Evolutionary conservation across 2,113 vertebrate genomes (phyloP).

Genomic region (Oryzias celebensis): DNA sequence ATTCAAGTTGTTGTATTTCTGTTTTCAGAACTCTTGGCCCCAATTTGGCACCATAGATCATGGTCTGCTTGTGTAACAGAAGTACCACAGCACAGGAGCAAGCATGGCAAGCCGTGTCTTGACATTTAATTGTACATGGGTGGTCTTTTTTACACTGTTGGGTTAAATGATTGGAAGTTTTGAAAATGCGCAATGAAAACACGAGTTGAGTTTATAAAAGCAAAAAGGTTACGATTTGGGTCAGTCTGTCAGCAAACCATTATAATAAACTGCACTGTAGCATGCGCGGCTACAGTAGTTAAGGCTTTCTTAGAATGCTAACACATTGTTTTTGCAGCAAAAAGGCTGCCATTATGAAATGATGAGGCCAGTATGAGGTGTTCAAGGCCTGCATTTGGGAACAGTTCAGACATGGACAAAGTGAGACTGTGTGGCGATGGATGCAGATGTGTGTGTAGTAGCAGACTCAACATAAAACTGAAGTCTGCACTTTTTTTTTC

Average conservation of each 20-base stretch:
- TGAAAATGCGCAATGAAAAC: constrained; percentile 41
- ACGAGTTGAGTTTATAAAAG: constrained; percentile 36
- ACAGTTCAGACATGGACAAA: constrained; percentile 13
- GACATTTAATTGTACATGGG: constrained; percentile 66
- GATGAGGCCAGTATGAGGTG: constrained; percentile 45
- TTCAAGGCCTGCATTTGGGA: constrained; percentile 23
- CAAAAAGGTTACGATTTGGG: constrained; percentile 44
- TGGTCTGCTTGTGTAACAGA: too few relatives aligned
- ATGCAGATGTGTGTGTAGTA: constrained; percentile 48
- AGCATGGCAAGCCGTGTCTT: constrained; percentile 34
- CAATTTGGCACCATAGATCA: too few relatives aligned
- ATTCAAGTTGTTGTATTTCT: too few relatives aligned
- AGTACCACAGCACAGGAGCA: constrained; percentile 31
- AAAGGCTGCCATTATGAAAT: constrained; percentile 43
- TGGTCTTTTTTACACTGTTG: constrained; percentile 69
- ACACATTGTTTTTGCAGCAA: constrained; percentile 39
- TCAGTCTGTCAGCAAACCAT: constrained; percentile 60
- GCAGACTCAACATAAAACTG: constrained; percentile 20
- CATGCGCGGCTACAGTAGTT: constrained; percentile 29
- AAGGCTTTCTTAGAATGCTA: constrained; percentile 43
- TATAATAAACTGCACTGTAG: constrained; percentile 41
- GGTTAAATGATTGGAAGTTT: constrained; percentile 52
- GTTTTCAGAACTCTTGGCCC: too few relatives aligned
- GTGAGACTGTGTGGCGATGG: constrained; percentile 1
- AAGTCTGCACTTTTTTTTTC: background rate